Conservation (phyloP, 2,888 invertebrate genomes). For the Trichopoda pennipes region DNA sequence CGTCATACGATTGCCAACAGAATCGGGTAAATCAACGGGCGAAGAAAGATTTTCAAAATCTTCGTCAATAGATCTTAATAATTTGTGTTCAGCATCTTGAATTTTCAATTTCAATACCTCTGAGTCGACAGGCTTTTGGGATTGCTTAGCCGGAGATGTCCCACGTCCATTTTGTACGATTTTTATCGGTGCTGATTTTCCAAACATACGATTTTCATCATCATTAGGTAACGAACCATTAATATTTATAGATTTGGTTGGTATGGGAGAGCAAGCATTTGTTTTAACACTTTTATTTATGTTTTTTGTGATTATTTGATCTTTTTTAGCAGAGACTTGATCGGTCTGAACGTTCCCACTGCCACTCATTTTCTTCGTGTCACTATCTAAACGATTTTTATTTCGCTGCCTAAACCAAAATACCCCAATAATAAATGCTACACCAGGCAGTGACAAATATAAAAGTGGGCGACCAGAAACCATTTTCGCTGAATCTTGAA, state of each 20-base stretch:
- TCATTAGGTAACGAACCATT: constrained; percentile 71
- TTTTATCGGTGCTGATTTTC: constrained; percentile 86
- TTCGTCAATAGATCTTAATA: constrained; percentile 77
- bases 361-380: constrained; percentile 69
- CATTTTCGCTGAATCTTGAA: constrained; percentile 83
- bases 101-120: constrained; percentile 82
- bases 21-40: constrained; percentile 79
- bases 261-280: constrained; percentile 52
- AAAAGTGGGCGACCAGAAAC: constrained; percentile 89
- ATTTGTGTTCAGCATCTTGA: constrained; percentile 78
- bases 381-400: constrained; percentile 80
- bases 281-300: constrained; percentile 68
- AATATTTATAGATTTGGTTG: constrained; percentile 75
- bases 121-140: constrained; percentile 86
- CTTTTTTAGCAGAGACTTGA: constrained; percentile 55
- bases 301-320: constrained; percentile 69
- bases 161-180: constrained; percentile 84
- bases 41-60: constrained; percentile 79
- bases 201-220: constrained; percentile 79
- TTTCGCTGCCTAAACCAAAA: constrained; percentile 90
- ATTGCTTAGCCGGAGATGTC: constrained; percentile 84
- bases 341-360: constrained; percentile 62
- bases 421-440: constrained; percentile 89
- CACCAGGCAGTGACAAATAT: constrained; percentile 89
- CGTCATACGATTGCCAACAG: constrained; percentile 74